Evolutionary conservation across 2,113 vertebrate species (phyloP), one percentile per base, ranked within the genome.

Genomic region (Phaethornis superciliosus): DNA sequence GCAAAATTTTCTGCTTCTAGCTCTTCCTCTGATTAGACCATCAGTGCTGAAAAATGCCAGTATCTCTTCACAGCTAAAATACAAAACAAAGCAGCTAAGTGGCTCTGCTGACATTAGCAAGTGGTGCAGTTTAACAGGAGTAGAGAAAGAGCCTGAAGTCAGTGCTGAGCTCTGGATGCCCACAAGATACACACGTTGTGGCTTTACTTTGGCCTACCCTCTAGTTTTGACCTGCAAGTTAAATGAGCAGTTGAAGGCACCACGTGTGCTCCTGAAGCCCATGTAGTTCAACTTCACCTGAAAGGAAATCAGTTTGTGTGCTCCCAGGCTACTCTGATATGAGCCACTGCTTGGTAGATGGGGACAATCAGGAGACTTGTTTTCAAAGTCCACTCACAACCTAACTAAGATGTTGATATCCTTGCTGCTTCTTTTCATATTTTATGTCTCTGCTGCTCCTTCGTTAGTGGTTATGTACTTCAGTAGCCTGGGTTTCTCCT

Each of bases 341-440:
- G 49, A 69, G 30, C 21, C 33, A 56, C 40, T 49, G 54, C 59
- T 30, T 0, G 0, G n/a, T 0, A 65, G 21, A 62, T 13, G 22
- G 23, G 12, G 16, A 79, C 15, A 26, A 92, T 9, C 46, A 56
- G 65, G 17, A 87, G 20, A 40, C 52, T 54, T 23, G 22, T 64
- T 56, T 77, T 40, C 40, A 6, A 74, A 87, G 12, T 26, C 19
- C 24, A 54, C 23, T 64, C 30, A 26, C 3, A 35, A 59, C 11
- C 18, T 28, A 68, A 76, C 37, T 49, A 54, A 40, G 74, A 28
- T 51, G 42, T 4, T 37, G 6, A 55, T 21, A 71, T 1, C 5
- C 15, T 46, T 24, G 1, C 2, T 44, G 40, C 40, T 69, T 40
- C 54, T 22, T 24, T 56, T 70, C 15, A 3, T 23, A 15, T 77